Percentiles rank a stretch among this genome's conserved stretches.
Conservation (phyloP, 2,797 vertebrate genomes). For the Zalophus californianus region DNA sequence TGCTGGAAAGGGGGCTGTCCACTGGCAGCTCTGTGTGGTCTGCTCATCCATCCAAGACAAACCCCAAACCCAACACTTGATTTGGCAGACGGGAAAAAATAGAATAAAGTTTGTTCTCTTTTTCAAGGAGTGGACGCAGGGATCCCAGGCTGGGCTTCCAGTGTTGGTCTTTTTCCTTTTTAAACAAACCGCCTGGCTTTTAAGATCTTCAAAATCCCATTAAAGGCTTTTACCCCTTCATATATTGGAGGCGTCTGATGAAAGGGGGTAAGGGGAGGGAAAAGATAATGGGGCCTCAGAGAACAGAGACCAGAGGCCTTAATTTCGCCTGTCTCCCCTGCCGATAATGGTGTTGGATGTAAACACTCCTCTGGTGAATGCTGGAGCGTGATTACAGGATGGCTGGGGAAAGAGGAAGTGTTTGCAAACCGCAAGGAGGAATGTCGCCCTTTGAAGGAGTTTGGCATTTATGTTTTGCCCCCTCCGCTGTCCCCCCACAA, state of each 20-base stretch:
- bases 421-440: constrained; percentile 86
- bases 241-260: constrained; percentile 86
- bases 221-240: constrained; percentile 88
- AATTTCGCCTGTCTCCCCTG: constrained; percentile 86
- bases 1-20: constrained; percentile 47
- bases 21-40: constrained; percentile 86
- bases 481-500: not conserved
- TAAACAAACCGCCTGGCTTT: constrained; percentile 88
- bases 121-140: constrained; percentile 73
- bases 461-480: constrained; percentile 78
- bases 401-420: constrained; percentile 84
- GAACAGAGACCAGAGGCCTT: constrained; percentile 85
- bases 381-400: constrained; percentile 86
- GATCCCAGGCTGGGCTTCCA: constrained; percentile 72
- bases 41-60: constrained; percentile 82
- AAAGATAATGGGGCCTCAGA: constrained; percentile 83
- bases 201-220: constrained; percentile 88
- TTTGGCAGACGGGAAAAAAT: constrained; percentile 76
- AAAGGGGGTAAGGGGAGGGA: constrained; percentile 81
- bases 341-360: constrained; percentile 89
- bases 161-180: constrained; percentile 79
- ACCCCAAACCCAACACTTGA: constrained; percentile 82
- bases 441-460: constrained; percentile 87
- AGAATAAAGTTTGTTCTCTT: constrained; percentile 80
- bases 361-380: constrained; percentile 87